Evolutionary conservation across 2,113 vertebrate species (phyloP).

Genomic region (Ochotona curzoniae): DNA sequence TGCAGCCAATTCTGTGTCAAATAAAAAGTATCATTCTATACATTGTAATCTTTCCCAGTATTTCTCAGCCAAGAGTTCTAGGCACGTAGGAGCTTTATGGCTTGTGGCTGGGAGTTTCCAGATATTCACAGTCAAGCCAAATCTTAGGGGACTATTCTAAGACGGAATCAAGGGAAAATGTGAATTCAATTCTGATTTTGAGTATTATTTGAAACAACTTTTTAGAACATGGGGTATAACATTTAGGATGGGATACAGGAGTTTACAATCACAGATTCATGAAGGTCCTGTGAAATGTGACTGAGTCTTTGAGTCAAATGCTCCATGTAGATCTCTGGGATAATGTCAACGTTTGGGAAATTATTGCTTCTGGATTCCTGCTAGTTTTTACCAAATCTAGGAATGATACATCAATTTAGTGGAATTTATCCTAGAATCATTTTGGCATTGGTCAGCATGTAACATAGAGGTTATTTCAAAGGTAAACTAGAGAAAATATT

Average conservation of each 20-base stretch:
- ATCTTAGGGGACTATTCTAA: constrained; percentile 7
- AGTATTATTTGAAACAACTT: constrained; percentile 39
- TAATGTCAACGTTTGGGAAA: neutral
- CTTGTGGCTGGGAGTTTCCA: neutral
- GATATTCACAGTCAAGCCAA: constrained; percentile 23
- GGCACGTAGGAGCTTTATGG: neutral
- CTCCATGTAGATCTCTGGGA: neutral
- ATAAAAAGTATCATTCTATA: neutral
- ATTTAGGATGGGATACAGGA: neutral
- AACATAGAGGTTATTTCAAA: constrained; percentile 27
- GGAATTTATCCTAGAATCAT: constrained; percentile 22
- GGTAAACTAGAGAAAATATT: constrained; percentile 12
- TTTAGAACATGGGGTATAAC: neutral
- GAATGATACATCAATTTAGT: neutral
- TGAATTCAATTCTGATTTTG: constrained; percentile 38
- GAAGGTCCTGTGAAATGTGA: neutral
- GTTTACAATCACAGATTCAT: neutral
- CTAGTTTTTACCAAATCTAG: neutral
- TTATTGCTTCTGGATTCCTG: neutral
- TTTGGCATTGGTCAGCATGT: constrained; percentile 20
- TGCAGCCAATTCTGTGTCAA: constrained; percentile 38
- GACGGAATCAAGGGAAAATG: neutral
- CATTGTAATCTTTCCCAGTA: constrained; percentile 7
- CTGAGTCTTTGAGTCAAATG: neutral
- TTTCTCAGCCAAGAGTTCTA: constrained; percentile 27